Evolutionary conservation across 2,113 vertebrate genomes (phyloP).

Genomic region (Barnardius zonarius): DNA sequence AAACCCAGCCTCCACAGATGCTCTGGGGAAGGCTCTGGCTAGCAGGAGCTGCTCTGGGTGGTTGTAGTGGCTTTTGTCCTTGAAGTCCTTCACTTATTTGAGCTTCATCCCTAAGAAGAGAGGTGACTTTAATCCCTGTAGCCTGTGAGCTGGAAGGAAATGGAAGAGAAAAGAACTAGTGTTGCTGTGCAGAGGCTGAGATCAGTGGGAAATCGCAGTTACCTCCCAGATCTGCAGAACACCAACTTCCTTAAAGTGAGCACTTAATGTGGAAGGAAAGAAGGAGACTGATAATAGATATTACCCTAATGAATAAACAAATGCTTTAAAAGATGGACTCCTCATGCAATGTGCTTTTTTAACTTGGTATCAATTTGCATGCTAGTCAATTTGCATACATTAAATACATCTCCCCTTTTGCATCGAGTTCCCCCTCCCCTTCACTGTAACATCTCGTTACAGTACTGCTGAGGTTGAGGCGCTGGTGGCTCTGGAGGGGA

Average conservation of each 20-base stretch:
- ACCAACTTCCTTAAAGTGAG: constrained; percentile 52
- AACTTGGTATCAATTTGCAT: constrained; percentile 74
- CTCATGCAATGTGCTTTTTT: constrained; percentile 72
- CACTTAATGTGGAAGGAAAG: constrained; percentile 32
- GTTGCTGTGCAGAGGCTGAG: neutral
- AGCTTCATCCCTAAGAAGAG: neutral
- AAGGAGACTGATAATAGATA: constrained; percentile 55
- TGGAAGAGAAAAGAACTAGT: neutral
- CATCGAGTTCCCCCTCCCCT: constrained; percentile 59
- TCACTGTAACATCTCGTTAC: constrained; percentile 71
- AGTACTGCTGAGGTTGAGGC: constrained; percentile 68
- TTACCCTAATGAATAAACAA: constrained; percentile 76
- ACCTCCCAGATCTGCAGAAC: constrained; percentile 1
- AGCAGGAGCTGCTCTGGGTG: neutral
- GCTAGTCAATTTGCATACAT: constrained; percentile 79
- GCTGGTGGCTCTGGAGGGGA: constrained; percentile 71
- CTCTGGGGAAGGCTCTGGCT: neutral
- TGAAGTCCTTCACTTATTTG: neutral
- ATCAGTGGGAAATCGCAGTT: neutral
- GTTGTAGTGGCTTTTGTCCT: neutral
- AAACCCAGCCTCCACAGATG: neutral
- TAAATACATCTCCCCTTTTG: constrained; percentile 73
- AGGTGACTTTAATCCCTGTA: neutral
- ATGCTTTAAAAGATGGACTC: constrained; percentile 57
- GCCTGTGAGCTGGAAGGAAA: neutral